These are phyloP conservation scores for Meteorus cinctellus DNA, from an alignment of 2,888 invertebrate species.

Conservation along the genomic window DNA sequence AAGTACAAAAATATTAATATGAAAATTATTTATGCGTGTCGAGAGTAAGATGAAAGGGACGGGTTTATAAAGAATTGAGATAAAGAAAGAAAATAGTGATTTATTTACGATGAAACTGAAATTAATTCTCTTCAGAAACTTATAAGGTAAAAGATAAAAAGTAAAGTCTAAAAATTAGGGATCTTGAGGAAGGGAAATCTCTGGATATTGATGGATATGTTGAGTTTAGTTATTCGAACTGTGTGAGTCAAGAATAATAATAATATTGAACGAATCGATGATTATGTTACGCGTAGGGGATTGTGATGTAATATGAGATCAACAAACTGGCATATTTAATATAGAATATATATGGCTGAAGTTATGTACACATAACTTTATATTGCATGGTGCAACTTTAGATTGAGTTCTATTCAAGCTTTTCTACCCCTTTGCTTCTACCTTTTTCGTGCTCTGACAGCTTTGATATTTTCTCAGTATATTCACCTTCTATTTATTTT, in stretches of 20 bases:
- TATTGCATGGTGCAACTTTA: not conserved
- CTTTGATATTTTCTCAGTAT: not conserved
- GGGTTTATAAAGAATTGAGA: too few relatives aligned
- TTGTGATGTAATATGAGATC: not conserved
- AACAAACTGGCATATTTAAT: not conserved
- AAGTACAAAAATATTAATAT: not conserved
- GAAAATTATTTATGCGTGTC: not conserved
- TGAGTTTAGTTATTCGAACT: not conserved
- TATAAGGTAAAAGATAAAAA: not conserved
- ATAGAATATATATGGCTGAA: not conserved
- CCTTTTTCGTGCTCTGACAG: too few relatives aligned
- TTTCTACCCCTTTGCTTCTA: not conserved
- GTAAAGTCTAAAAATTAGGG: not conserved
- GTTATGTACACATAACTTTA: not conserved
- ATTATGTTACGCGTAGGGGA: not conserved
- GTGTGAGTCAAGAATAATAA: not conserved
- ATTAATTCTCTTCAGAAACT: not conserved
- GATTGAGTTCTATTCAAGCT: not conserved
- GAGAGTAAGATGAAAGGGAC: not conserved
- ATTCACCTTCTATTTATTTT: not conserved
- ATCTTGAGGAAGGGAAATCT: not conserved
- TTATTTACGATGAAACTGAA: not conserved
- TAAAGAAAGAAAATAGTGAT: too few relatives aligned
- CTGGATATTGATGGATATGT: not conserved
- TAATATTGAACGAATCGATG: not conserved